Conservation (phyloP, 2,797 vertebrate species). For the Astyanax mexicanus region DNA sequence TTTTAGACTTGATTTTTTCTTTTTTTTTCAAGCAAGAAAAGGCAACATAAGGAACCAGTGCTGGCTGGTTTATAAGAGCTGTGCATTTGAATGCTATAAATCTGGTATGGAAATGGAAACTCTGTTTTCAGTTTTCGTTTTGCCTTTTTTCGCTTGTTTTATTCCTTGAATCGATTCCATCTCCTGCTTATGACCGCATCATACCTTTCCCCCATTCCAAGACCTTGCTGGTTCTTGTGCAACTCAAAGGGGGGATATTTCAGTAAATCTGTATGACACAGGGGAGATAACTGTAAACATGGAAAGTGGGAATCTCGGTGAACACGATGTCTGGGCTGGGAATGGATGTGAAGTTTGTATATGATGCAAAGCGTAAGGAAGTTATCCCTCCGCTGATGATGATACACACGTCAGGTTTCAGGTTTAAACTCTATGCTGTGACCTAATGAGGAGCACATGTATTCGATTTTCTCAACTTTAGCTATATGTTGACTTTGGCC, state of each 20-base stretch:
- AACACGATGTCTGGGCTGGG: background rate
- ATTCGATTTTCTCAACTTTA: conserved; percentile 69
- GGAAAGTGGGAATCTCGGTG: background rate
- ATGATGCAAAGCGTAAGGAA: conserved; percentile 43
- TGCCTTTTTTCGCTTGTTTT: background rate
- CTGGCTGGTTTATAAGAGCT: background rate
- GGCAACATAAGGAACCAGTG: background rate
- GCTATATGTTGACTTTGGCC: conserved; percentile 73
- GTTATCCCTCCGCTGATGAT: conserved; percentile 56
- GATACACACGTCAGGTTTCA: conserved; percentile 65
- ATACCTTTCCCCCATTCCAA: background rate
- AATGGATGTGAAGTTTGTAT: conserved; percentile 21
- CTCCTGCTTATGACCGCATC: background rate
- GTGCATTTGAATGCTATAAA: background rate
- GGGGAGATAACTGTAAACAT: background rate
- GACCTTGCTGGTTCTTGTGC: background rate
- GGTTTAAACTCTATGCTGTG: conserved; percentile 63
- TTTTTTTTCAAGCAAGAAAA: background rate
- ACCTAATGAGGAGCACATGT: conserved; percentile 73
- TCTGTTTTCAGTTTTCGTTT: background rate
- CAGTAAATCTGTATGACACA: background rate
- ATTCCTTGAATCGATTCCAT: conserved; percentile 5
- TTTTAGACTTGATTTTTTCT: too few species aligned
- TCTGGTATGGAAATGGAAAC: background rate
- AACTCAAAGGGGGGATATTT: background rate